Evolutionary conservation across 2,113 vertebrate genomes (phyloP), one percentile per base, ranked within the genome.

Genomic region (Pao palembangensis): DNA sequence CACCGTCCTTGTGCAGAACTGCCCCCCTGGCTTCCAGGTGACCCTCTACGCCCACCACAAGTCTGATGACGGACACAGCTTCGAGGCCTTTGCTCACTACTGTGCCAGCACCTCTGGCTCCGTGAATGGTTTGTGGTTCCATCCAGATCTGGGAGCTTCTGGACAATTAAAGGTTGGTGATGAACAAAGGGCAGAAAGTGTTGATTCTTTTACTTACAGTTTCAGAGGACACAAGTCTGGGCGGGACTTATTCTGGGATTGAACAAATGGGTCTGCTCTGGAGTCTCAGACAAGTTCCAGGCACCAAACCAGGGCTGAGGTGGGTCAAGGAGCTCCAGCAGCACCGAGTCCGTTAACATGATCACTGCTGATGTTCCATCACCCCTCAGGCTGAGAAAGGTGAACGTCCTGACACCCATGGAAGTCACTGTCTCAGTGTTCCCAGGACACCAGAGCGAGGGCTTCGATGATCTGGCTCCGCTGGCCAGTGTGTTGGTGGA

Each of bases 221-320:
- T 50, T 83, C 76, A 23, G 46, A 80, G 18, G 83, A 91, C 58
- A 56, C 17, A 43, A 87, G 89, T 62, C 19, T 87, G 12, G 89
- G 90, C 2, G 91, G 91, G 18, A 86, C 90, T 0, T 92, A 90
- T 41, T 58, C 57, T 2, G 91, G 91, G 0, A 67, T 86, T 0
- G 84, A 92, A 66, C 78, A 67, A 3, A 91, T 91, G 90, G 91
- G 88, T 56, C 68, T 92, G 6, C 49, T 92, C 19, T 92, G 90
- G 91, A 91, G 91, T 38, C 78, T 92, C 61, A 85, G 73, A 56
- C 81, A 89, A 20, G 75, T 88, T 58, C 84, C 89, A 57, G 90
- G 89, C 31, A 89, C 88, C 60, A 81, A 80, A 73, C 65, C 73
- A 21, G 80, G 86, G 17, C 83, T 91, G 69, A 82, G 91, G 91